Evolutionary conservation across 2,113 vertebrate genomes (phyloP), one percentile per base, ranked within the genome.

Genomic region (Serinus canaria): DNA sequence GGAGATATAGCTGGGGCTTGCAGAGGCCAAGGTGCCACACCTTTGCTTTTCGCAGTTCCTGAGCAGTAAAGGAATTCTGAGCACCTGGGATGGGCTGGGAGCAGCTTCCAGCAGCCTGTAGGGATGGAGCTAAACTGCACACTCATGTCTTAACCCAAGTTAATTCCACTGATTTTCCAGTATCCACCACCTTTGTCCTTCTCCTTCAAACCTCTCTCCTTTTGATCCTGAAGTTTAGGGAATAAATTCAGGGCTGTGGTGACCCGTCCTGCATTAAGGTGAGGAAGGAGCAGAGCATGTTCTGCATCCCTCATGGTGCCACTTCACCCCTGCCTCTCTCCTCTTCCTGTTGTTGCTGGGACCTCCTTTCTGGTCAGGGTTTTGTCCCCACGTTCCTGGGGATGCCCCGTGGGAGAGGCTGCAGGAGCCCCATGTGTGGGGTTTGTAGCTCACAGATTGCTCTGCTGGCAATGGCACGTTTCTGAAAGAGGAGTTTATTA

Each of bases 401-500:
- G 49, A 49, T 55, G 72, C 72, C 73, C 30, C 0, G 1, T 31
- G 13, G 70, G 17, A 25, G 62, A 41, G 79, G 63, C 55, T 83
- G 87, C 63, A 49, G 72, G 81, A 35, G 55, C 83, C 85, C 72
- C 64, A 22, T 13, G 35, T 46, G 60, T 3, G 14, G 24, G 68
- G 74, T 44, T 72, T 16, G 94, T 17, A 72, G 62, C 76, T 78
- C 18, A 19, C 2, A 14, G 35, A n/a, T 69, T 1, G 37, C 90
- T 96, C 72, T 79, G 85, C 96, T 96, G 85, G 86, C 41, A 18
- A 11, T 2, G 92, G 81, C 94, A 89, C 68, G 44, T 95, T 96
- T 90, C 7, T 85, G 72, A 92, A 75, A 93, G 89, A 86, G 81
- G 87, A 95, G 93, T 95, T 95, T 91, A 95, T 95, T 96, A 95